Percentiles rank a stretch among this genome's conserved stretches.
phyloP scores from a whole-genome alignment of 2,113 vertebrate species.

The Acanthisitta chloris region DNA sequence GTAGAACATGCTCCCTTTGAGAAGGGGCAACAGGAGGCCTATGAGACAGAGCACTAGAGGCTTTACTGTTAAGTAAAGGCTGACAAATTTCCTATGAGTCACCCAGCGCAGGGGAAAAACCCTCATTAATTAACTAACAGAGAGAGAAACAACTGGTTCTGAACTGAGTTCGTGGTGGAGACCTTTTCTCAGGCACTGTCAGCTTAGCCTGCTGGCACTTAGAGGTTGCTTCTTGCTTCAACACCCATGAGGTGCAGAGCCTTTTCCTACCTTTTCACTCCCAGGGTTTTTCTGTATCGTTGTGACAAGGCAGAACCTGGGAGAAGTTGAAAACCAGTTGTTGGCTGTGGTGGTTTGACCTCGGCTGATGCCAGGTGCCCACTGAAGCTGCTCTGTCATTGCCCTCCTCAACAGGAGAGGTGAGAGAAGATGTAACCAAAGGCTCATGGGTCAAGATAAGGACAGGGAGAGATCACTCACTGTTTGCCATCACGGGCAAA shows the following conservation, averaged over 20 bases:
- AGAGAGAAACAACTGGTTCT: background rate
- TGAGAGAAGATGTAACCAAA: background rate
- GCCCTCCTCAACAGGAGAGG: background rate
- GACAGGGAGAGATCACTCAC: background rate
- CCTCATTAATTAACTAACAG: background rate
- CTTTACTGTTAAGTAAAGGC: background rate
- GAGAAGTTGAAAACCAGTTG: background rate
- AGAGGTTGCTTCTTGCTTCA: background rate
- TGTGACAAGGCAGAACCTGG: background rate
- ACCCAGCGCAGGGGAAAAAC: rapidly evolving
- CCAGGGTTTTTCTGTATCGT: background rate
- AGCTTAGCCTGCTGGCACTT: background rate
- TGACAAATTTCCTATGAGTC: background rate
- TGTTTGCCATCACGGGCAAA: background rate
- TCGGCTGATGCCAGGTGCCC: background rate
- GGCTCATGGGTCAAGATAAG: background rate
- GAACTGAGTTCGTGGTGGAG: background rate
- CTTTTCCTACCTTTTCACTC: background rate
- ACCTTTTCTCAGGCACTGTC: background rate
- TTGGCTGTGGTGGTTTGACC: background rate
- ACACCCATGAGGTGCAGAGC: rapidly evolving
- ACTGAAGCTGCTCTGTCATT: background rate
- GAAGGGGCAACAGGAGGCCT: background rate
- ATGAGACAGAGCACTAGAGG: rapidly evolving
- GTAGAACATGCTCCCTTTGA: background rate